phyloP scores from a whole-genome alignment of 2,113 vertebrate genomes.

The Sclerurus mexicanus region DNA sequence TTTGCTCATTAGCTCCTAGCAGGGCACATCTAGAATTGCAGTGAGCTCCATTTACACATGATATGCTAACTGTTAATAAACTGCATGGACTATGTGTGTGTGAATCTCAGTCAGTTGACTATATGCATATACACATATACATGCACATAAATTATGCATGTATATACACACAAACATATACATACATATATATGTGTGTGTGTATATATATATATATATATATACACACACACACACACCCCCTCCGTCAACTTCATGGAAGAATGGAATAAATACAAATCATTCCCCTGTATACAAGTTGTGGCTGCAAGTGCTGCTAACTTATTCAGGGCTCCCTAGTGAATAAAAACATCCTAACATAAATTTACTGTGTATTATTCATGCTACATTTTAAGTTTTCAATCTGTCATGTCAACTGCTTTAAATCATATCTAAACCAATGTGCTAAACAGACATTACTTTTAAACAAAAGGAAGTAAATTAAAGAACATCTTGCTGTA shows the following conservation, averaged over 20 bases:
- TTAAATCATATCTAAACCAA: slow-evolving; percentile 49
- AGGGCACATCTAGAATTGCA: slow-evolving; percentile 71
- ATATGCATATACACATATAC: neutral
- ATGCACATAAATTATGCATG: neutral
- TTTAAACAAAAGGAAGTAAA: slow-evolving; percentile 57
- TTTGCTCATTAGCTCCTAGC: slow-evolving; percentile 78
- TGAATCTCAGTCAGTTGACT: neutral
- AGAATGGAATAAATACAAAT: slow-evolving; percentile 44
- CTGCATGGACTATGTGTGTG: neutral
- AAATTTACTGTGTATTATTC: slow-evolving; percentile 70
- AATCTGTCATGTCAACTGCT: slow-evolving; percentile 55
- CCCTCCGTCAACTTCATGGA: neutral
- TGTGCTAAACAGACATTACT: slow-evolving; percentile 45
- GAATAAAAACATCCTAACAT: slow-evolving; percentile 62
- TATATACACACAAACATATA: neutral
- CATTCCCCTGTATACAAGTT: slow-evolving; percentile 47
- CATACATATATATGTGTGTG: neutral
- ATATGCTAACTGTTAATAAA: slow-evolving; percentile 75
- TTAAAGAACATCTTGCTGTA: slow-evolving; percentile 57
- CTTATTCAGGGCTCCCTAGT: slow-evolving; percentile 40
- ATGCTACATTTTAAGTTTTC: slow-evolving; percentile 63
- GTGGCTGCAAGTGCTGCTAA: slow-evolving; percentile 36
- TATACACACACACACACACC: neutral
- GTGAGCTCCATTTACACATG: slow-evolving; percentile 69
- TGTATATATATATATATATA: too few species aligned